phyloP scores from a whole-genome alignment of 1,140 invertebrate species.

The Caerostris darwini region DNA sequence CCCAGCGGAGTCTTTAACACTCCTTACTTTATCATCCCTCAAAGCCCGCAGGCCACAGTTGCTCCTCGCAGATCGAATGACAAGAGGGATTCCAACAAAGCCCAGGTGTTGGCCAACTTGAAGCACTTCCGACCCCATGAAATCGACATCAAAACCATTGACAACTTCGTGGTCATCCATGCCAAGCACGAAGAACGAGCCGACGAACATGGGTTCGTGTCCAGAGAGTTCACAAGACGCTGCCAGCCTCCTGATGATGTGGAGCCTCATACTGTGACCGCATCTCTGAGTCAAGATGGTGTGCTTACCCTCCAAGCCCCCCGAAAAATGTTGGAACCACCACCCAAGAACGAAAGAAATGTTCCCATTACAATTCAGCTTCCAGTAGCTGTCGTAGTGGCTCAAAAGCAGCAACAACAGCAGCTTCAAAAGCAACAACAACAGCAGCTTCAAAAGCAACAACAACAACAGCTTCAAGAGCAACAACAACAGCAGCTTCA shows the following conservation, averaged over 20 bases:
- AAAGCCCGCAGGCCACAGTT: too few species aligned
- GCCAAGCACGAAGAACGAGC: slow-evolving; percentile 92
- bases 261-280: slow-evolving; percentile 85
- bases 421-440: too few species aligned
- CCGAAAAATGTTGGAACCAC: slow-evolving; percentile 77
- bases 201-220: slow-evolving; percentile 87
- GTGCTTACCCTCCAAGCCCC: slow-evolving; percentile 86
- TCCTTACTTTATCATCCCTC: too few species aligned
- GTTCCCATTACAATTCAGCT: too few species aligned
- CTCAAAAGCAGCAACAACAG: too few species aligned
- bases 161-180: slow-evolving; percentile 89
- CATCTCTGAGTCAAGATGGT: slow-evolving; percentile 87
- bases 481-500: too few species aligned
- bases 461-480: too few species aligned
- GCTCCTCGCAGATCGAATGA: not conserved
- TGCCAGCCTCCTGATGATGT: slow-evolving; percentile 86
- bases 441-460: too few species aligned
- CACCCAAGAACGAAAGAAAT: too few species aligned
- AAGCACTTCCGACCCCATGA: slow-evolving; percentile 4
- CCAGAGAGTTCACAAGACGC: slow-evolving; percentile 86
- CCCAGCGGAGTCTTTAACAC: too few species aligned
- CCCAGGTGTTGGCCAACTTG: not conserved
- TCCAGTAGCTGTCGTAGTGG: too few species aligned
- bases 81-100: not conserved
- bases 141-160: slow-evolving; percentile 88